These are phyloP conservation scores for Coccyzus lansbergi DNA, from an alignment of 2,797 vertebrate species.

Conservation along the genomic window DNA sequence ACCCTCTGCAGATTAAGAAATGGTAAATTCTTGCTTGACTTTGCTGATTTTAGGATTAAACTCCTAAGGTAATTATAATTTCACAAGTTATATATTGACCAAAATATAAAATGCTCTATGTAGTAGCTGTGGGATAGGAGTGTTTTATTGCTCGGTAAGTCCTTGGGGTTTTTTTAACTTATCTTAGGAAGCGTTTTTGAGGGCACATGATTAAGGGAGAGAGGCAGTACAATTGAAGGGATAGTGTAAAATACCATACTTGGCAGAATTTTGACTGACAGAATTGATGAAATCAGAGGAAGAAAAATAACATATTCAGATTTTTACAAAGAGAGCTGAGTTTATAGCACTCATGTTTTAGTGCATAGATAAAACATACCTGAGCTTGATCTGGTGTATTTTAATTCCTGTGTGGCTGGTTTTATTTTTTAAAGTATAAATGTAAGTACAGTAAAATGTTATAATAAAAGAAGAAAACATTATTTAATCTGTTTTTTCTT, in stretches of 20 bases:
- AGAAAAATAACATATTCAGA: background rate
- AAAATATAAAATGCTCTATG: background rate
- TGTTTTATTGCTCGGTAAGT: background rate
- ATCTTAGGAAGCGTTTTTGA: background rate
- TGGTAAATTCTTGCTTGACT: background rate
- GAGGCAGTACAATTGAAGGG: background rate
- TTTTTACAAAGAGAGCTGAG: background rate
- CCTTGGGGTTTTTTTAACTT: background rate
- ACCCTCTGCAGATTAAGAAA: background rate
- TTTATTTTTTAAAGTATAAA: background rate
- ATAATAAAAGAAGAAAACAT: background rate
- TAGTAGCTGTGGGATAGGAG: background rate
- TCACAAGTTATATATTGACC: background rate
- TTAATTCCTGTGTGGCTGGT: background rate
- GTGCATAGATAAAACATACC: background rate
- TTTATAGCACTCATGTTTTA: background rate
- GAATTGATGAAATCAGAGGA: background rate
- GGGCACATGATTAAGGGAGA: background rate
- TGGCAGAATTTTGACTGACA: background rate
- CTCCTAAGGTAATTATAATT: background rate
- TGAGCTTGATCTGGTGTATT: background rate
- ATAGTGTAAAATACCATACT: background rate
- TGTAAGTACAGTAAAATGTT: background rate
- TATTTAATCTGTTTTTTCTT: background rate
- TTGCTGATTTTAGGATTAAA: background rate